A percentile compares a stretch with the other conserved stretches of the same genome.
Conservation (phyloP, 2,113 vertebrate species). For the Recurvirostra avosetta region DNA sequence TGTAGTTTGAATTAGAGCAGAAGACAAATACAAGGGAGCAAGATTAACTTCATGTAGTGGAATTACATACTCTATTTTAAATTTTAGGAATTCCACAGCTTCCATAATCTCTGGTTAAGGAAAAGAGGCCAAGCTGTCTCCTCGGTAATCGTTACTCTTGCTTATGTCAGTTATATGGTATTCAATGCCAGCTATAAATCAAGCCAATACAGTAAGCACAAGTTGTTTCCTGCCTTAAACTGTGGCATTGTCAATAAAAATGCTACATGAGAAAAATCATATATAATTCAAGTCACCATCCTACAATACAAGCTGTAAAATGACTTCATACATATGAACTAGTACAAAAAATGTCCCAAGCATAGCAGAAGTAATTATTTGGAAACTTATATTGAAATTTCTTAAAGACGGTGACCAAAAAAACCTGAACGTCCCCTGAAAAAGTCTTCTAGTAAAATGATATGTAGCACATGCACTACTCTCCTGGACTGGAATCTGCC, state of each 20-base stretch:
- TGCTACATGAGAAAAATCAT: neutral
- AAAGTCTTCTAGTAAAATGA: neutral
- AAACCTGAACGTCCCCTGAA: neutral
- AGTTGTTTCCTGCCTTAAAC: neutral
- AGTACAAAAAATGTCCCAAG: neutral
- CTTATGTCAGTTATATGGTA: neutral
- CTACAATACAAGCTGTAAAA: neutral
- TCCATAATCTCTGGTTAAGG: neutral
- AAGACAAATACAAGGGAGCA: neutral
- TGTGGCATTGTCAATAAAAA: neutral
- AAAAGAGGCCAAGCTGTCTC: neutral
- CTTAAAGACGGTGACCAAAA: neutral
- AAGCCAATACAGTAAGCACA: neutral
- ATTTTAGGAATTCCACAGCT: neutral
- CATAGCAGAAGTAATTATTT: neutral
- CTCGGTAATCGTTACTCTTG: neutral
- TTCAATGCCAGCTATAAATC: neutral
- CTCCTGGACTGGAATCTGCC: neutral
- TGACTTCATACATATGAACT: neutral
- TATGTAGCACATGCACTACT: rapidly evolving
- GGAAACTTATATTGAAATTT: neutral
- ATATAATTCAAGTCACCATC: neutral
- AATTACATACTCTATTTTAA: neutral
- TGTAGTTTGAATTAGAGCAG: neutral
- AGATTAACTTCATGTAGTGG: neutral